These are phyloP conservation scores for Bembecia ichneumoniformis DNA, from an alignment of 2,888 invertebrate genomes.

Conservation along the genomic window DNA sequence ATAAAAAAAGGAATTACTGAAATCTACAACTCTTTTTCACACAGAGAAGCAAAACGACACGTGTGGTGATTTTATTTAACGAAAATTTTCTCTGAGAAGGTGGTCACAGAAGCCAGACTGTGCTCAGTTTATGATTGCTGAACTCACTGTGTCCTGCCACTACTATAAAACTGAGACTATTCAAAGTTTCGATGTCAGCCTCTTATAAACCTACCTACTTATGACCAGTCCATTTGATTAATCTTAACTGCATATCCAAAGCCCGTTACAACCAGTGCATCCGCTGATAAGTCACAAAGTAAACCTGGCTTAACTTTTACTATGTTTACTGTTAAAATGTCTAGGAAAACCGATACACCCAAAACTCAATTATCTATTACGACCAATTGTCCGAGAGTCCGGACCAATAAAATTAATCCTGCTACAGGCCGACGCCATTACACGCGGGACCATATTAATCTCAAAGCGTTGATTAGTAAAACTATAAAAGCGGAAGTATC, in stretches of 20 bases:
- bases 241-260: conserved; percentile 37
- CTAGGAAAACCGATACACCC: conserved; percentile 40
- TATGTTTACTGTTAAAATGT: conserved; percentile 21
- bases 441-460: conserved; percentile 63
- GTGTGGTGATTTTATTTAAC: too few relatives aligned
- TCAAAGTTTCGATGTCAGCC: background rate
- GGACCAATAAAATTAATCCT: conserved; percentile 66
- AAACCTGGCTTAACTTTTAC: conserved; percentile 51
- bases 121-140: too few relatives aligned
- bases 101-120: too few relatives aligned
- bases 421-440: conserved; percentile 59
- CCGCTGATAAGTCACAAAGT: conserved; percentile 28
- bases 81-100: too few relatives aligned
- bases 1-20: too few relatives aligned
- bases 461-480: conserved; percentile 69
- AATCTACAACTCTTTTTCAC: too few relatives aligned
- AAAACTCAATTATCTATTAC: conserved; percentile 68
- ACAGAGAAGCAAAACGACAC: too few relatives aligned
- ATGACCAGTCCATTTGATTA: conserved; percentile 17
- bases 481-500: conserved; percentile 73
- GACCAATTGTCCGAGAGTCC: conserved; percentile 58
- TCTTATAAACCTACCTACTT: background rate
- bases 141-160: too few relatives aligned
- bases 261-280: conserved; percentile 23
- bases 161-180: too few relatives aligned